These are phyloP conservation scores for Dendrocopos noguchii DNA, from an alignment of 2,113 vertebrate species.

Conservation along the genomic window DNA sequence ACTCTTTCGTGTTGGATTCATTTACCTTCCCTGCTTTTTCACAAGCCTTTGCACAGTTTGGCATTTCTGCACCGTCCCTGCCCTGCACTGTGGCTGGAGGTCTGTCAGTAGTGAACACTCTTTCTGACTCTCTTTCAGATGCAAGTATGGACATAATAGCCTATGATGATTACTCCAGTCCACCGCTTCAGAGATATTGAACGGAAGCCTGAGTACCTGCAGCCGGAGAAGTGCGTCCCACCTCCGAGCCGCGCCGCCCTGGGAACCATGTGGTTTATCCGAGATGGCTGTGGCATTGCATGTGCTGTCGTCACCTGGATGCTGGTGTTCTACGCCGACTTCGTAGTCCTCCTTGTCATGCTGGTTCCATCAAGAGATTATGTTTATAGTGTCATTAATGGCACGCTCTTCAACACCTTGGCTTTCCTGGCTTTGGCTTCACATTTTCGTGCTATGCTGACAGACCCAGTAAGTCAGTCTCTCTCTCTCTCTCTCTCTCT, in stretches of 20 bases:
- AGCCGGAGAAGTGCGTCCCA: conserved; percentile 91
- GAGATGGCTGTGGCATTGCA: conserved; percentile 93
- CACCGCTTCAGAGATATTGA: conserved; percentile 95
- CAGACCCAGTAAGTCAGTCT: conserved; percentile 90
- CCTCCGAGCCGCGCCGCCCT: conserved; percentile 78
- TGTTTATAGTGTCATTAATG: conserved; percentile 90
- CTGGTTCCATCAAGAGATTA: conserved; percentile 89
- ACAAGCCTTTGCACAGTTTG: not conserved
- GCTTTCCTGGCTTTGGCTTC: conserved; percentile 95
- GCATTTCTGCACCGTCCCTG: fast-evolving
- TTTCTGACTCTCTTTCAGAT: conserved; percentile 76
- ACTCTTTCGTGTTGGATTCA: not conserved
- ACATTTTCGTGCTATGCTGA: conserved; percentile 95
- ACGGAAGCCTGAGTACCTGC: conserved; percentile 92
- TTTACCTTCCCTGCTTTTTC: not conserved
- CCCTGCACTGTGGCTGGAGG: fast-evolving
- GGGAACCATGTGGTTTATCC: conserved; percentile 96
- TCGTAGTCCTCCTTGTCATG: conserved; percentile 97
- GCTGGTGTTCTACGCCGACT: conserved; percentile 95
- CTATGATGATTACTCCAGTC: conserved; percentile 88
- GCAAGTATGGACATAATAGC: conserved; percentile 82
- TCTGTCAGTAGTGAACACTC: not conserved
- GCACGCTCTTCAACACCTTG: conserved; percentile 89
- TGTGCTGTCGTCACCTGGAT: conserved; percentile 96
- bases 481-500: not conserved